Evolutionary conservation across 2,797 vertebrate genomes (phyloP).

Genomic region (Sylvia borin): DNA sequence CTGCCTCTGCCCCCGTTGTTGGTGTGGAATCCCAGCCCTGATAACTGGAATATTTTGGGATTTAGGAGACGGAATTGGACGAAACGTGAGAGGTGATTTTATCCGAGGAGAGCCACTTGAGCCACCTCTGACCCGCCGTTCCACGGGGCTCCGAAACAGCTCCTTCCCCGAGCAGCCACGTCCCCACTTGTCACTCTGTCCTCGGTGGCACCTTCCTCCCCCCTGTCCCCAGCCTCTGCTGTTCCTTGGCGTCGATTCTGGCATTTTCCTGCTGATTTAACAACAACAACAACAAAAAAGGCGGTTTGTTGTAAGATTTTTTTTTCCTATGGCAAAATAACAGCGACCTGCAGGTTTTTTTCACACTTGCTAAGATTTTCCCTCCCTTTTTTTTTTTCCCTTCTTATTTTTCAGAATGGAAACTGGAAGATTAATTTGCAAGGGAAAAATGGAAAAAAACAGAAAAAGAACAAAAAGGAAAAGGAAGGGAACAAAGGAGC

Average conservation of each 20-base stretch:
- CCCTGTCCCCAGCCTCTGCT: too few relatives aligned
- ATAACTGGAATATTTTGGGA: background rate
- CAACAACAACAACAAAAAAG: too few relatives aligned
- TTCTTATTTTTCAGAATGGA: background rate
- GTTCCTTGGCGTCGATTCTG: background rate
- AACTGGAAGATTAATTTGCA: accelerated
- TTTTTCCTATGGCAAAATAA: background rate
- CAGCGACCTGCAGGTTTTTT: accelerated
- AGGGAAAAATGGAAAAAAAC: too few relatives aligned
- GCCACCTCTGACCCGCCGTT: background rate
- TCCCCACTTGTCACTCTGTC: background rate
- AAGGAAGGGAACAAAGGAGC: too few relatives aligned
- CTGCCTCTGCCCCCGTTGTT: accelerated
- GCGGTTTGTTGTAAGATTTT: accelerated
- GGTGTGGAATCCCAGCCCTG: background rate
- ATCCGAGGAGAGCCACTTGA: background rate
- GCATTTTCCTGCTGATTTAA: background rate
- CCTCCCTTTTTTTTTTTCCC: too few relatives aligned
- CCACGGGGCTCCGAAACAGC: background rate
- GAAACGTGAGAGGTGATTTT: background rate
- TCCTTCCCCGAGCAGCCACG: background rate
- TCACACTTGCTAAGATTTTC: background rate
- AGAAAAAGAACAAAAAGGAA: too few relatives aligned
- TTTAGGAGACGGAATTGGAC: background rate
- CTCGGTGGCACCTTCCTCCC: background rate